phyloP scores from a whole-genome alignment of 2,888 invertebrate genomes.

The Meiosimyza platycephala region DNA sequence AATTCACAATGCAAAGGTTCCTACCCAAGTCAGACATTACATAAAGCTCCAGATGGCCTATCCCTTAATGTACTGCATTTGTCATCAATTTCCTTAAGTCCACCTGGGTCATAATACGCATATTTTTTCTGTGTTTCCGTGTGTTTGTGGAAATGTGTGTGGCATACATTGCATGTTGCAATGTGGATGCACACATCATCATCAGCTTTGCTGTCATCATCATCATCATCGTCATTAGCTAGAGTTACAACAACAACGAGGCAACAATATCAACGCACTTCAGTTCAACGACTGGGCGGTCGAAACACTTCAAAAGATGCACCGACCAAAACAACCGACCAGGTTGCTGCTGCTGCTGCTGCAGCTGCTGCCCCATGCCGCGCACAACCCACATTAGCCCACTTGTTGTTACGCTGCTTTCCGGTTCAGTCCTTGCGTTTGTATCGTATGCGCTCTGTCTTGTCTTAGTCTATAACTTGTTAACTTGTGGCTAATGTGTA shows the following conservation, averaged over 20 bases:
- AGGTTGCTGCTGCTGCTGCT: neutral
- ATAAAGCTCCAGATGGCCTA: no score
- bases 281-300: conserved; percentile 49
- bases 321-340: conserved; percentile 41
- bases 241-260: conserved; percentile 18
- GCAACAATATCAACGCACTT: conserved; percentile 44
- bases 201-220: conserved; percentile 44
- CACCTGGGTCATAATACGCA: no score
- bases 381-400: neutral
- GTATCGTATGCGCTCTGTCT: neutral
- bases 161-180: conserved; percentile 48
- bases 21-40: no score
- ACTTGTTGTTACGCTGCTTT: neutral
- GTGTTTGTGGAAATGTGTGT: conserved; percentile 10
- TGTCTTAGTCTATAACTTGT: conserved; percentile 33
- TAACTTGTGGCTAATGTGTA: conserved; percentile 39
- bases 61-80: no score
- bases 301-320: conserved; percentile 55
- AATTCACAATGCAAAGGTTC: no score
- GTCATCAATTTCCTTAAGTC: no score
- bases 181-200: conserved; percentile 44
- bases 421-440: neutral
- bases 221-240: conserved; percentile 50
- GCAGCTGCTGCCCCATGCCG: neutral
- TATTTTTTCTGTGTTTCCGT: no score